Percentiles rank a stretch among this genome's conserved stretches.
phyloP scores from a whole-genome alignment of 2,113 vertebrate genomes.

The Odontesthes bonariensis region DNA sequence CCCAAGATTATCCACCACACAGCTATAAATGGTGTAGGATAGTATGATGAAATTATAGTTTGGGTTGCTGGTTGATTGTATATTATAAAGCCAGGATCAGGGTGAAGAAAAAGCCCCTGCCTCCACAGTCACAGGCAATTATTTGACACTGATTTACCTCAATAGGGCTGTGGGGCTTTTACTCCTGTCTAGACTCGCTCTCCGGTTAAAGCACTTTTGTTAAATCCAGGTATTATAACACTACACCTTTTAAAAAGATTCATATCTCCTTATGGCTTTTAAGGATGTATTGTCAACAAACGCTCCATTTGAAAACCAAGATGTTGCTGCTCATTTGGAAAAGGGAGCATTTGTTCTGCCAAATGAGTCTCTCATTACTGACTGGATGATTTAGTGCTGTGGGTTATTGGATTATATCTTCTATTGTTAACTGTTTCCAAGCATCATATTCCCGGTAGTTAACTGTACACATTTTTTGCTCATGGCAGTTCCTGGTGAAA shows the following conservation, averaged over 20 bases:
- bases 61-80: slow-evolving; percentile 34
- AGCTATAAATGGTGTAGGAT: slow-evolving; percentile 19
- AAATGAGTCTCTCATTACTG: slow-evolving; percentile 1
- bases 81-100: slow-evolving; percentile 52
- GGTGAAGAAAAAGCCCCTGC: slow-evolving; percentile 34
- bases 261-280: slow-evolving; percentile 11
- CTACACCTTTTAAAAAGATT: slow-evolving; percentile 29
- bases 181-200: slow-evolving; percentile 67
- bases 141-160: slow-evolving; percentile 58
- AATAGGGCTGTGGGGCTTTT: slow-evolving; percentile 48
- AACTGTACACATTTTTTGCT: slow-evolving; percentile 31
- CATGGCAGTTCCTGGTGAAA: slow-evolving; percentile 50
- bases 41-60: slow-evolving; percentile 41
- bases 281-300: not conserved
- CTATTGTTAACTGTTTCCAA: not conserved
- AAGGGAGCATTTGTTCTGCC: not conserved
- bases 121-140: slow-evolving; percentile 55
- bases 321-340: not conserved
- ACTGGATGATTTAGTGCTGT: slow-evolving; percentile 6
- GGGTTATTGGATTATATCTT: not conserved
- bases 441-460: not conserved
- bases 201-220: slow-evolving; percentile 54
- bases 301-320: slow-evolving; percentile 9
- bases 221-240: slow-evolving; percentile 61
- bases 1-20: slow-evolving; percentile 11